These are phyloP conservation scores for Campaea margaritaria DNA, from an alignment of 2,888 invertebrate genomes.

Conservation along the genomic window DNA sequence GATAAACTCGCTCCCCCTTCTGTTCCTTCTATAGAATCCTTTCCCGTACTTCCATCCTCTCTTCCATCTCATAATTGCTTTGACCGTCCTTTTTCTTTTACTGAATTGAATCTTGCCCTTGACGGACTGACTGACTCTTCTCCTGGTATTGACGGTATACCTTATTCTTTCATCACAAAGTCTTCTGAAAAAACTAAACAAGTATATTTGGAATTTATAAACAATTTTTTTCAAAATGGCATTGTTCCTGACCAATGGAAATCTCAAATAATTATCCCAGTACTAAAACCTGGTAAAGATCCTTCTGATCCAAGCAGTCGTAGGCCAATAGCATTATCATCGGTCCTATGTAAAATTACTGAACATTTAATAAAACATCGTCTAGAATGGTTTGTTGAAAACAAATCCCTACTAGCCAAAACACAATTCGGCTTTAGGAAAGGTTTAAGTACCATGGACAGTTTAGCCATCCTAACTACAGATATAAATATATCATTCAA, in stretches of 20 bases:
- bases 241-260: constrained; percentile 37
- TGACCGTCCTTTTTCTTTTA: constrained; percentile 5
- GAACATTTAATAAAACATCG: constrained; percentile 44
- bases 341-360: constrained; percentile 34
- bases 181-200: too few species aligned
- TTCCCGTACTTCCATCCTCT: background rate
- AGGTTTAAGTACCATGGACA: constrained; percentile 45
- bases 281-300: constrained; percentile 42
- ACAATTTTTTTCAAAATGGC: too few species aligned
- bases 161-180: constrained; percentile 10
- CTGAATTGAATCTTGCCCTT: constrained; percentile 15
- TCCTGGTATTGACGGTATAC: constrained; percentile 26
- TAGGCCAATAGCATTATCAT: constrained; percentile 43
- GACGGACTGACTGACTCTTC: constrained; percentile 21
- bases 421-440: constrained; percentile 45
- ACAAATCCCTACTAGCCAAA: constrained; percentile 21
- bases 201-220: too few species aligned
- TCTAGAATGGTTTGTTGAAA: constrained; percentile 44
- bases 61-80: background rate
- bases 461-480: constrained; percentile 40
- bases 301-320: constrained; percentile 27
- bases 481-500: constrained; percentile 38
- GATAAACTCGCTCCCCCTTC: background rate
- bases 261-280: constrained; percentile 41
- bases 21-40: background rate